These are phyloP conservation scores for Cephonodes hylas DNA, from an alignment of 2,888 invertebrate genomes.

Conservation along the genomic window DNA sequence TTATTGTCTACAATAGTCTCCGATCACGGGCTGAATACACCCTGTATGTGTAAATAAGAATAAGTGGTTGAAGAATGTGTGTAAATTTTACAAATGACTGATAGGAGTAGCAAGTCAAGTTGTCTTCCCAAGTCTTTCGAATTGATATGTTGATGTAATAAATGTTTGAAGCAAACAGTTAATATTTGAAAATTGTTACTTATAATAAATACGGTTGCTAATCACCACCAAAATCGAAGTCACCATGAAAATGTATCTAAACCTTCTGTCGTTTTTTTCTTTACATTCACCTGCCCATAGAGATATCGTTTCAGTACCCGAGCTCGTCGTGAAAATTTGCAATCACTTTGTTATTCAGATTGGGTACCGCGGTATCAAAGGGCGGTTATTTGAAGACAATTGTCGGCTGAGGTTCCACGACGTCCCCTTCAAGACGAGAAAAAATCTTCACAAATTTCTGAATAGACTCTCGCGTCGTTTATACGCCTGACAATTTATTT, in stretches of 20 bases:
- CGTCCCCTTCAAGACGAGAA: not conserved
- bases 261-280: not conserved
- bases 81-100: too few relatives aligned
- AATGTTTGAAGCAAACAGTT: too few relatives aligned
- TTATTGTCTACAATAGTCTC: too few relatives aligned
- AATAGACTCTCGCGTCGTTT: not conserved
- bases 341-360: conserved; percentile 51
- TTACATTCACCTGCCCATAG: not conserved
- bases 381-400: conserved; percentile 38
- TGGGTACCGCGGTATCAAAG: conserved; percentile 45
- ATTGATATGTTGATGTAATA: too few relatives aligned
- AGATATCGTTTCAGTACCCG: conserved; percentile 3
- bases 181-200: too few relatives aligned
- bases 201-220: too few relatives aligned
- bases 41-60: too few relatives aligned
- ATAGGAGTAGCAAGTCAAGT: too few relatives aligned
- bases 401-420: conserved; percentile 18
- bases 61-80: too few relatives aligned
- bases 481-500: not conserved
- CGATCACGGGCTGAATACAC: too few relatives aligned
- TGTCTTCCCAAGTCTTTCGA: too few relatives aligned
- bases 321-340: conserved; percentile 32
- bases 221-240: not conserved
- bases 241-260: not conserved
- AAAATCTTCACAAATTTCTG: not conserved